Evolutionary conservation across 2,113 vertebrate species (phyloP), one percentile per base, ranked within the genome.

Genomic region (Pterocles gutturalis): DNA sequence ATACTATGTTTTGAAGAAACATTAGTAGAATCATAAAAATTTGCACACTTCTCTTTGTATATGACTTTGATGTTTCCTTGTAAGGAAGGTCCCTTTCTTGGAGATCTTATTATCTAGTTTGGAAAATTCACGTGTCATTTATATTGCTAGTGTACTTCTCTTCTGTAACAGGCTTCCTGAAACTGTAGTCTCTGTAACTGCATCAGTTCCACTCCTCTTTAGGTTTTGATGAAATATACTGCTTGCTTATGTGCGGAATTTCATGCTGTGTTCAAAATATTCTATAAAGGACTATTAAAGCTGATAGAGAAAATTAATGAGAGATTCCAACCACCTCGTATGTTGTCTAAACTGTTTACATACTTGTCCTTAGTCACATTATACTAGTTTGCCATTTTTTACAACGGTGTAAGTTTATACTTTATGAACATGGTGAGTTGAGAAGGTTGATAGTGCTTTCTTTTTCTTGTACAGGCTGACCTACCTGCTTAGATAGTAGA

Each of bases 351-450:
- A 58, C 51, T 78, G 24, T 93, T 95, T 88, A 70, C 58, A 14
- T 79, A 57, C 36, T 83, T 83, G 31, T 45, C 83, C 71, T 83
- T 95, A 95, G 69, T 83, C 77, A 83, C 51, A 54, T 89, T 93
- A 19, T 69, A 49, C 94, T 90, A 92, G 57, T 31, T 57, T 89
- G 46, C 58, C 29, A 7, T 88, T 97, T 95, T 67, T 95, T 93
- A 84, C 22, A 73, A 31, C 55, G 77, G 31, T 90, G 2, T 54
- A 29, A 94, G 58, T 94, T 94, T 83, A 79, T 94, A 17, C 66
- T 95, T 86, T 66, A 87, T 86, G 78, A 92, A 87, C 75, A 18
- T 53, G 70, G 19, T 72, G 43, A 95, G 83, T 93, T 83, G 71
- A 77, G 58, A 38, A 94, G 84, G 76, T 67, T 86, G 87, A 48